Base-by-base conservation (phyloP, 2,888 invertebrate genomes). In the Hetaerina titia region DNA sequence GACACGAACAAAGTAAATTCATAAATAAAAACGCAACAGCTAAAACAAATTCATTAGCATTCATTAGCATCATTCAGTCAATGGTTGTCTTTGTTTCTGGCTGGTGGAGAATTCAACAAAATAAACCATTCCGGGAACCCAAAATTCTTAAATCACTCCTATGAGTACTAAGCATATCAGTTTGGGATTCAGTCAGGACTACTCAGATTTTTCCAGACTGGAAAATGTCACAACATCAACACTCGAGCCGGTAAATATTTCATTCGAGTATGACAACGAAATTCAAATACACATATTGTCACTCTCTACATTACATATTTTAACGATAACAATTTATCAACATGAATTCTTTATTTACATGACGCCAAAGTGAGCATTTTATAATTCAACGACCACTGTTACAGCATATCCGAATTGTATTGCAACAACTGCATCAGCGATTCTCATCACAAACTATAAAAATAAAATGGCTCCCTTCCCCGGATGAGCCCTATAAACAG, bases 401-500 rank as follows among this genome's bases (percentile, higher is more conserved):
- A 31, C 4, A 2, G 9, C 60, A 60, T 31, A 81, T 81, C 25
- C 7, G 13, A 81, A 31, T 13, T 4, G n/a, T 57, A 92, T 22
- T 4, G 69, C 31, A 22, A 64, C 90, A 90, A 92, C 92, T 74
- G 69, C 92, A 92, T 64, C 92, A 56, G 92, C 56, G 69, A 69
- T 92, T 92, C 92, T 92, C 92, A 92, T 92, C 92, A 92, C 92
- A 92, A 56, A 92, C 92, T 92, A 92, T 92, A 69, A 92, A 92
- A 92, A 74, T 9, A 92, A 92, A 92, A 92, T 92, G 92, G 92
- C 92, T 92, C 8, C 92, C 92, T 69, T 19, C 31, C 92, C 92
- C 92, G 92, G 92, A 92, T 92, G 74, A 69, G 25, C 45, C 94
- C 60, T 95, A 95, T 95, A 95, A 95, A 94, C 95, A 95, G 94